Conservation (phyloP, 2,797 vertebrate species). For the Lates japonicus region DNA sequence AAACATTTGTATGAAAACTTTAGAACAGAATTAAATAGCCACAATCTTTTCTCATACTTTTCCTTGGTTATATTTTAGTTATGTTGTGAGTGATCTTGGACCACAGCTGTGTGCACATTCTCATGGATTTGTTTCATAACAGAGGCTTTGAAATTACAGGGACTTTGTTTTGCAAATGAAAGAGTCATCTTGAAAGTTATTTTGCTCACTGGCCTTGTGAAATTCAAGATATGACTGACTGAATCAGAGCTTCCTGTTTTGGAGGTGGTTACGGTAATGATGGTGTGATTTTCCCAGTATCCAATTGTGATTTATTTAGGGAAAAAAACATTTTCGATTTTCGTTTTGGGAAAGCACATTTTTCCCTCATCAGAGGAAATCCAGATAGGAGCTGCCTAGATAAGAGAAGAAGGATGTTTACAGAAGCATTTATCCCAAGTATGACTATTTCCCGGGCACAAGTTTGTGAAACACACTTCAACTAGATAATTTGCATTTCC, state of each 20-base stretch:
- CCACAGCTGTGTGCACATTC: not conserved
- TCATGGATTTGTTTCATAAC: constrained; percentile 34
- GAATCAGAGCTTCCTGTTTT: constrained; percentile 56
- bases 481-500: no score
- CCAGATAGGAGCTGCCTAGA: not conserved
- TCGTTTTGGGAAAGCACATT: constrained; percentile 11
- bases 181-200: not conserved
- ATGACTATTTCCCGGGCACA: not conserved
- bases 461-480: no score
- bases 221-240: not conserved
- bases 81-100: not conserved
- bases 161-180: constrained; percentile 12
- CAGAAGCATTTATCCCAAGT: not conserved
- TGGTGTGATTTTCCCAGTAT: not conserved
- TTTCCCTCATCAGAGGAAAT: not conserved
- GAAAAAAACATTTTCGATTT: constrained; percentile 14
- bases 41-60: not conserved
- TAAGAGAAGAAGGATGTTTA: not conserved
- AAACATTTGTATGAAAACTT: constrained; percentile 3
- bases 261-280: not conserved
- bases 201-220: not conserved
- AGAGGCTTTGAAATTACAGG: constrained; percentile 51
- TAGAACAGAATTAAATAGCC: not conserved
- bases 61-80: not conserved
- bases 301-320: constrained; percentile 21